phyloP scores from a whole-genome alignment of 2,797 vertebrate genomes.

The Spondyliosoma cantharus region DNA sequence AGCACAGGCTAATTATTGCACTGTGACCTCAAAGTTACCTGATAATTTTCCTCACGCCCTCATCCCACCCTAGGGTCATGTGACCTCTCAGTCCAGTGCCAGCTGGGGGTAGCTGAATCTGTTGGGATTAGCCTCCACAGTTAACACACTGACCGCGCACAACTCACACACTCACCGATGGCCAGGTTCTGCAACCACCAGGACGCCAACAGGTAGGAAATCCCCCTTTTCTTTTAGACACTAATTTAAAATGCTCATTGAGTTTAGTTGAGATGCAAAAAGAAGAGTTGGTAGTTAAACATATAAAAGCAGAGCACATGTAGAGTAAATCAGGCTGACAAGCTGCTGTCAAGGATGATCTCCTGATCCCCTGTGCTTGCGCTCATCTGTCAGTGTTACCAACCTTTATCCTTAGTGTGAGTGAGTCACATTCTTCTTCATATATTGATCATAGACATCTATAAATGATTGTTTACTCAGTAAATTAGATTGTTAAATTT shows the following conservation, averaged over 20 bases:
- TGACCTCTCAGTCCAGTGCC: slow-evolving; percentile 62
- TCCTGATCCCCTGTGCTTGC: slow-evolving; percentile 72
- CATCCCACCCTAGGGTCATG: slow-evolving; percentile 55
- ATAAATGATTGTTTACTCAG: neutral
- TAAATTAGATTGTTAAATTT: neutral
- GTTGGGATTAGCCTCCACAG: slow-evolving; percentile 75
- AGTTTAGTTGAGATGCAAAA: neutral
- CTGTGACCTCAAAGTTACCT: neutral
- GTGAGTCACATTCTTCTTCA: neutral
- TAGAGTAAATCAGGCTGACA: slow-evolving; percentile 32
- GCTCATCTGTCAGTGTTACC: slow-evolving; percentile 39
- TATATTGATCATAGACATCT: neutral
- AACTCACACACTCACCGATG: slow-evolving; percentile 25
- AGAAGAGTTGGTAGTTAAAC: neutral
- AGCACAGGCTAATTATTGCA: neutral
- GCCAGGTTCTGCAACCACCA: slow-evolving; percentile 30
- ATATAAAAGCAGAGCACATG: slow-evolving; percentile 20
- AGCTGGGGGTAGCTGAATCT: slow-evolving; percentile 51
- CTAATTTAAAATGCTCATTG: neutral
- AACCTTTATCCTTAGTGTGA: slow-evolving; percentile 5
- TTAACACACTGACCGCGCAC: slow-evolving; percentile 37
- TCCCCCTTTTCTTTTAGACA: neutral
- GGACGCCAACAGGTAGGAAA: slow-evolving; percentile 60
- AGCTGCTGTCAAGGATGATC: slow-evolving; percentile 69
- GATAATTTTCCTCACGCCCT: neutral